Evolutionary conservation across 1,140 invertebrate genomes (phyloP).

Genomic region (Homarus americanus): DNA sequence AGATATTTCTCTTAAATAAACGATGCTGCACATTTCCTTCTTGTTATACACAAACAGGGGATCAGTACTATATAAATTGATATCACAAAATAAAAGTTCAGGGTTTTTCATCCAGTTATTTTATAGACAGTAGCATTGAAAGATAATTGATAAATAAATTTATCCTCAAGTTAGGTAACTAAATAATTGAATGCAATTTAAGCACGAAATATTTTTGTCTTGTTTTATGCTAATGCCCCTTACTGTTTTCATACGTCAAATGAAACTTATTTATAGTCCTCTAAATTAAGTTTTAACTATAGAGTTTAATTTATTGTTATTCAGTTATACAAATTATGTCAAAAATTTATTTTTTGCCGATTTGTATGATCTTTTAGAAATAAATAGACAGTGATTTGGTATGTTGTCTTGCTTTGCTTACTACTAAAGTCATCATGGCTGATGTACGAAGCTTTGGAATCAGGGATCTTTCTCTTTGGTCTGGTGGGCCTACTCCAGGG

Average conservation of each 20-base stretch:
- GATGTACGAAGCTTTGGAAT: not conserved
- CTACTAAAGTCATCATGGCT: slow-evolving; percentile 42
- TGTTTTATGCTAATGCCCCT: slow-evolving; percentile 31
- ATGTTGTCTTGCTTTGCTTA: not conserved
- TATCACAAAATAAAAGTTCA: no score
- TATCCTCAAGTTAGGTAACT: no score
- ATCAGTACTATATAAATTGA: no score
- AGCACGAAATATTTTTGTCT: not conserved
- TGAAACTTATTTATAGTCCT: not conserved
- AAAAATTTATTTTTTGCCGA: no score
- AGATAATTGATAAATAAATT: no score
- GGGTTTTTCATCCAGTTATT: no score
- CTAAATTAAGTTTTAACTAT: not conserved
- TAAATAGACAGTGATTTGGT: not conserved
- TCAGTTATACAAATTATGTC: not conserved
- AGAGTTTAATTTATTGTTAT: not conserved
- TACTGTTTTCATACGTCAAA: slow-evolving; percentile 14
- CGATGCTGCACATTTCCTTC: no score
- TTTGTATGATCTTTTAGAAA: no score
- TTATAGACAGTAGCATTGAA: no score
- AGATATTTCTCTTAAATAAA: not conserved
- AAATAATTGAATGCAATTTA: no score
- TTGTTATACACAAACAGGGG: no score
- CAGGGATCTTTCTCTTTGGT: slow-evolving; percentile 24
- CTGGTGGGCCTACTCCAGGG: slow-evolving; percentile 45